Percentiles rank a stretch among this genome's conserved stretches.
Evolutionary conservation across 2,888 invertebrate species (phyloP).

Genomic region (Eumacrocentrus americanus): DNA sequence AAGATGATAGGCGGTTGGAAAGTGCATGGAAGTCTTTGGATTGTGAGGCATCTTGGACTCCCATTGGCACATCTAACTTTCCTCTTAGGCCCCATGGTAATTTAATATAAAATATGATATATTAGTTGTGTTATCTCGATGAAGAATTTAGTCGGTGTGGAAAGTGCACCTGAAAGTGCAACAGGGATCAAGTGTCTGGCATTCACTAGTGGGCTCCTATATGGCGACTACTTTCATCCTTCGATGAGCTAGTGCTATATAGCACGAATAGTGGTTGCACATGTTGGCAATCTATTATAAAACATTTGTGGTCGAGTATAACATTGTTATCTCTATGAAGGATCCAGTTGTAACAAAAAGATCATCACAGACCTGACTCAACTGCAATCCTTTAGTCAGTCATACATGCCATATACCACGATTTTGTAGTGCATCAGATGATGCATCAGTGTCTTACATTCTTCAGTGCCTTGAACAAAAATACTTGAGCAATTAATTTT

Average conservation of each 20-base stretch:
- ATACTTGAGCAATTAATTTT: too few species aligned
- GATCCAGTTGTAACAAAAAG: too few species aligned
- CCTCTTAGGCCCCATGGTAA: slow-evolving; percentile 22
- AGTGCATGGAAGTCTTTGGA: neutral
- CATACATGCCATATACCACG: too few species aligned
- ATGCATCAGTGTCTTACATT: too few species aligned
- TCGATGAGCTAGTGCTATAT: slow-evolving; percentile 7
- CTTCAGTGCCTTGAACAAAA: too few species aligned
- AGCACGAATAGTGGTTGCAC: neutral
- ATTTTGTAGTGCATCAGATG: too few species aligned
- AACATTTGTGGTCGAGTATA: too few species aligned
- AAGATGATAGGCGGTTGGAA: neutral
- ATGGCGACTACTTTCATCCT: slow-evolving; percentile 23
- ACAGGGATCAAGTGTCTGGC: slow-evolving; percentile 30
- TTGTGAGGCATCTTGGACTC: neutral
- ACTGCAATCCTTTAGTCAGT: too few species aligned
- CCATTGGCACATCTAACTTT: slow-evolving; percentile 28
- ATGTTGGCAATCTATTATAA: neutral
- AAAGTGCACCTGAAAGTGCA: slow-evolving; percentile 30
- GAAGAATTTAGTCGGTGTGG: slow-evolving; percentile 27
- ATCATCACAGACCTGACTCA: too few species aligned
- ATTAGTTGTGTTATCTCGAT: slow-evolving; percentile 31
- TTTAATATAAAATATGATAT: slow-evolving; percentile 33
- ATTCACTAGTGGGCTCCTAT: slow-evolving; percentile 15
- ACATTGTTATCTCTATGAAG: too few species aligned